Evolutionary conservation across 2,113 vertebrate genomes (phyloP), one percentile per base, ranked within the genome.

Genomic region (Mirounga angustirostris): DNA sequence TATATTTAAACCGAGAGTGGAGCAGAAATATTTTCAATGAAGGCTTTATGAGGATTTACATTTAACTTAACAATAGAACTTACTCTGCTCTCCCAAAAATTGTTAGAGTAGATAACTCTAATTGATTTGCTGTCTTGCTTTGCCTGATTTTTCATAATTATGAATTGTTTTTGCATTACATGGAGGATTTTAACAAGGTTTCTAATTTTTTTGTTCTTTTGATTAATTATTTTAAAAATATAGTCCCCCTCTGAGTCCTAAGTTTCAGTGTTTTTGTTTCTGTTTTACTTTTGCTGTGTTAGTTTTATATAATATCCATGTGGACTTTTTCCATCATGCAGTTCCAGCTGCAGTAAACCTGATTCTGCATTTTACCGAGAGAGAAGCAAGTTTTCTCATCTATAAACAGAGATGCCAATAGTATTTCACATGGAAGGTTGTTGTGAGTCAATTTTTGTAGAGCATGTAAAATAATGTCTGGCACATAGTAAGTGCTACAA

Each of bases 191-290:
- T 89, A 67, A 84, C 13, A 89, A 12, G 21, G 22, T 69, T 67
- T 80, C 3, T 46, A 43, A 43, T 30, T 36, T 43, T 85, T 84
- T 73, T 19, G 33, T 86, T 93, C 21, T 94, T 46, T 21, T 63
- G 10, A 58, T 82, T 12, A 81, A 26, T 81, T 94, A 56, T 76
- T 96, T 76, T 94, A 82, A n/a, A 92, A 81, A 92, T 78, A 80
- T 40, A 28, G 36, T 81, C 58, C 3, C 0, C 0, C 19, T 50
- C 24, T 78, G 36, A 40, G 15, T 91, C 59, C 90, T 63, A 83
- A 78, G 21, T 2, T 22, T 63, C n/a, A 30, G 10, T 56, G 19
- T 71, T 76, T 46, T 43, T 76, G 22, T 26, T 26, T 26, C 46
- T 13, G 40, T 43, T 58, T 73, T 83, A 7, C 7, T 79, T 97